phyloP scores from a whole-genome alignment of 2,888 invertebrate genomes.

The Hyalella azteca region DNA sequence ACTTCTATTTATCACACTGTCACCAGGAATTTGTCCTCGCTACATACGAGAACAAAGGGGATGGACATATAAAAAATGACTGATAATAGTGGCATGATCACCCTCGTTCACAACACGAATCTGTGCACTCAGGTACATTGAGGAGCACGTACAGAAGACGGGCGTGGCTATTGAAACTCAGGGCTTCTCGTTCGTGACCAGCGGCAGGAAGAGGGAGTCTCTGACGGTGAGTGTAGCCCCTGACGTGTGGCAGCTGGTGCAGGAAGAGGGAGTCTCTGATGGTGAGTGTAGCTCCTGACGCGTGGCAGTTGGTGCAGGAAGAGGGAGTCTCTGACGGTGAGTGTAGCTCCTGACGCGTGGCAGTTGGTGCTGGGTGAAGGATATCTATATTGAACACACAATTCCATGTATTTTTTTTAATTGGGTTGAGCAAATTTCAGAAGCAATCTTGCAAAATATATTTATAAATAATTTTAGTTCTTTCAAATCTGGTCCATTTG shows the following conservation, averaged over 20 bases:
- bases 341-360: constrained; percentile 7
- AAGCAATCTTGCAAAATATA: no score
- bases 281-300: constrained; percentile 60
- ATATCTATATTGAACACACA: no score
- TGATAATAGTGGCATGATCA: no score
- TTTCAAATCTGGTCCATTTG: no score
- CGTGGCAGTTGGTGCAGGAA: constrained; percentile 63
- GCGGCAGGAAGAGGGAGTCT: constrained; percentile 68
- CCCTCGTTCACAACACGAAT: no score
- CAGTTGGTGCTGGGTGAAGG: constrained; percentile 66
- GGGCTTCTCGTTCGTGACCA: constrained; percentile 68
- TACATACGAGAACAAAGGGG: no score
- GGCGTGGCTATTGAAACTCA: constrained; percentile 71
- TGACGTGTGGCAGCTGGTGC: constrained; percentile 59
- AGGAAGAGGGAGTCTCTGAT: constrained; percentile 68
- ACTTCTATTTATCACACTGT: no score
- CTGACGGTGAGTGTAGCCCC: constrained; percentile 63
- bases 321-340: constrained; percentile 67
- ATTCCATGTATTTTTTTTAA: no score
- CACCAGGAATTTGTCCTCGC: no score
- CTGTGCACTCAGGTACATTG: constrained; percentile 70
- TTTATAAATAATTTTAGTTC: no score
- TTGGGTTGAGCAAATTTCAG: no score
- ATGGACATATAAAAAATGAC: no score
- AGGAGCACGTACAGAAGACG: constrained; percentile 68